Percentiles rank a stretch among this genome's conserved stretches.
Evolutionary conservation across 2,888 invertebrate genomes (phyloP).

Genomic region (Psococerastis gibbosa): DNA sequence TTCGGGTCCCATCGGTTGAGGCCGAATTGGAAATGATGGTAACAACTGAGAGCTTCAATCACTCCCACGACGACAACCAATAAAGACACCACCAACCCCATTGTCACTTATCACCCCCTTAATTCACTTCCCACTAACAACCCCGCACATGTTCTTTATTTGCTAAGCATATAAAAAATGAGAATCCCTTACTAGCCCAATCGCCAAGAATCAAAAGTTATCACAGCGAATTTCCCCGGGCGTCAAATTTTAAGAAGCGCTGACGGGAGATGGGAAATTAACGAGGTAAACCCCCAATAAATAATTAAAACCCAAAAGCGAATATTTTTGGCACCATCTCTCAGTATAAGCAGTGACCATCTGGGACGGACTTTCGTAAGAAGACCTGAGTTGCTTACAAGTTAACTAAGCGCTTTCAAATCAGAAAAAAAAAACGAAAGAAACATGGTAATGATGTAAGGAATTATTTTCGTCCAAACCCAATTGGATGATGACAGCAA

Average conservation of each 20-base stretch:
- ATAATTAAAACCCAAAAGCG: background rate
- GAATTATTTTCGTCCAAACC: too few relatives aligned
- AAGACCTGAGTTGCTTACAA: too few relatives aligned
- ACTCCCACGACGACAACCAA: conserved; percentile 57
- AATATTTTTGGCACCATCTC: conserved; percentile 7
- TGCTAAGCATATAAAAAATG: background rate
- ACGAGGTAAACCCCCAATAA: background rate
- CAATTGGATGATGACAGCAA: too few relatives aligned
- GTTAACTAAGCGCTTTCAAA: too few relatives aligned
- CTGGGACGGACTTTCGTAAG: too few relatives aligned
- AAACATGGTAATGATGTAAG: too few relatives aligned
- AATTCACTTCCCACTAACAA: background rate
- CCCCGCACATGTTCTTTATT: background rate
- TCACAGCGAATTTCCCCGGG: background rate
- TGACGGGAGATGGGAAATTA: background rate
- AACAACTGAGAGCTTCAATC: conserved; percentile 42
- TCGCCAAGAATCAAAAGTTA: background rate
- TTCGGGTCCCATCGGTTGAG: conserved; percentile 18
- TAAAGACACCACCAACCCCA: conserved; percentile 58
- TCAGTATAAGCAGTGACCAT: too few relatives aligned
- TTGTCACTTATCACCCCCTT: conserved; percentile 25
- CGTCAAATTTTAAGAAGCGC: background rate
- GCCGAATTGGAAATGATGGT: conserved; percentile 31
- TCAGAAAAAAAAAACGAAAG: too few relatives aligned
- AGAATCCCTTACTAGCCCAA: background rate